A percentile compares a stretch with the other conserved stretches of the same genome.
phyloP scores from a whole-genome alignment of 2,113 vertebrate species.

The Leuciscus idus region DNA sequence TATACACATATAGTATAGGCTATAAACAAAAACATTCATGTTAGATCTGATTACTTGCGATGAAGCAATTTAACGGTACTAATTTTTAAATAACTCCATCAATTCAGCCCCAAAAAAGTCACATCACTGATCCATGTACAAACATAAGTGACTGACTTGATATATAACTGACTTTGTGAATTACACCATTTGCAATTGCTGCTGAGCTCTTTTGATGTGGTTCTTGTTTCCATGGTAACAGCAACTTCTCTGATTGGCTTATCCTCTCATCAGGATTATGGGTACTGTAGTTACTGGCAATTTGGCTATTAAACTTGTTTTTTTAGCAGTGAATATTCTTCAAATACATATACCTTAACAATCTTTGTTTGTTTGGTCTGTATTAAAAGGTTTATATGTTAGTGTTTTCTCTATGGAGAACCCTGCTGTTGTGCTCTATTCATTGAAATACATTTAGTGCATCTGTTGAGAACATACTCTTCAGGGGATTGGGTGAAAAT shows the following conservation, averaged over 20 bases:
- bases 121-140: neutral
- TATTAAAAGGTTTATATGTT: neutral
- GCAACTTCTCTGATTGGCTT: neutral
- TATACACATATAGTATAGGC: no score
- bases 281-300: neutral
- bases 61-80: no score
- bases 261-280: neutral
- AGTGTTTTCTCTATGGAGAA: conserved; percentile 8
- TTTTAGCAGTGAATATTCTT: neutral
- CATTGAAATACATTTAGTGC: conserved; percentile 20
- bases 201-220: neutral
- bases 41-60: no score
- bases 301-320: neutral
- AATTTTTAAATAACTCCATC: no score
- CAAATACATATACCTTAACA: neutral
- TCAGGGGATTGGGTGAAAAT: conserved; percentile 39
- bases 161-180: neutral
- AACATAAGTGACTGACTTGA: neutral
- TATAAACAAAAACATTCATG: no score
- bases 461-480: conserved; percentile 7
- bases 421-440: neutral
- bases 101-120: no score
- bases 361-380: neutral
- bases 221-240: neutral
- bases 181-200: neutral